Percentiles rank a stretch among this genome's conserved stretches.
phyloP scores from a whole-genome alignment of 1,140 invertebrate species.

The Diachasmimorpha longicaudata region DNA sequence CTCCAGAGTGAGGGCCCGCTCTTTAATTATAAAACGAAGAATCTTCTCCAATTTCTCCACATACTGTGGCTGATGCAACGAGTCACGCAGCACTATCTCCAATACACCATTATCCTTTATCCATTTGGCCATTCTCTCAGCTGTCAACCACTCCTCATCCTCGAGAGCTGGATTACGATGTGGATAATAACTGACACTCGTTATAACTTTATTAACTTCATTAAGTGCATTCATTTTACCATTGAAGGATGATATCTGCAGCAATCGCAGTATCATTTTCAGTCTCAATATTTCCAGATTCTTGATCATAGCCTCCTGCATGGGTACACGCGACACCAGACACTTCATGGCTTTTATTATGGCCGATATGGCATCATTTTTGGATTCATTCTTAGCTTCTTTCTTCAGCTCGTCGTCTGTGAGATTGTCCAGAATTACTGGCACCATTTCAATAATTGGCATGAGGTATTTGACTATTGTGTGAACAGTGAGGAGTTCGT shows the following conservation, averaged over 20 bases:
- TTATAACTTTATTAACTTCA: conserved; percentile 98
- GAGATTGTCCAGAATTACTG: conserved; percentile 88
- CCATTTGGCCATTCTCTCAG: conserved; percentile 95
- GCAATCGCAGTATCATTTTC: conserved; percentile 93
- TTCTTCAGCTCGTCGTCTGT: conserved; percentile 98
- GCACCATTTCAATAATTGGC: conserved; percentile 91
- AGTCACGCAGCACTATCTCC: conserved; percentile 94
- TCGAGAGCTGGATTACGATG: conserved; percentile 71
- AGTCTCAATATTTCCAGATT: conserved; percentile 94
- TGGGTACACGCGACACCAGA: conserved; percentile 78
- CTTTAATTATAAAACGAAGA: conserved; percentile 94
- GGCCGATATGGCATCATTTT: conserved; percentile 89
- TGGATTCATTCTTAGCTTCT: conserved; percentile 94
- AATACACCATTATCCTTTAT: conserved; percentile 95
- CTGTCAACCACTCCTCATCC: conserved; percentile 94
- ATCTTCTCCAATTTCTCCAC: conserved; percentile 99
- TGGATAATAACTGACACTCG: conserved; percentile 87
- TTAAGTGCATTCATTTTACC: conserved; percentile 99
- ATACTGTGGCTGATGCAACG: conserved; percentile 96
- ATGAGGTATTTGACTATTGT: conserved; percentile 93
- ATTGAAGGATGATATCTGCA: conserved; percentile 98
- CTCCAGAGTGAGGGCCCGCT: conserved; percentile 86
- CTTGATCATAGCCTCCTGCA: conserved; percentile 84
- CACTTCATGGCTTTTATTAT: conserved; percentile 90
- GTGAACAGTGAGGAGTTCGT: conserved; percentile 87